Evolutionary conservation across 2,888 invertebrate genomes (phyloP), one percentile per base, ranked within the genome.

Genomic region (Blastobasis lacticolella): DNA sequence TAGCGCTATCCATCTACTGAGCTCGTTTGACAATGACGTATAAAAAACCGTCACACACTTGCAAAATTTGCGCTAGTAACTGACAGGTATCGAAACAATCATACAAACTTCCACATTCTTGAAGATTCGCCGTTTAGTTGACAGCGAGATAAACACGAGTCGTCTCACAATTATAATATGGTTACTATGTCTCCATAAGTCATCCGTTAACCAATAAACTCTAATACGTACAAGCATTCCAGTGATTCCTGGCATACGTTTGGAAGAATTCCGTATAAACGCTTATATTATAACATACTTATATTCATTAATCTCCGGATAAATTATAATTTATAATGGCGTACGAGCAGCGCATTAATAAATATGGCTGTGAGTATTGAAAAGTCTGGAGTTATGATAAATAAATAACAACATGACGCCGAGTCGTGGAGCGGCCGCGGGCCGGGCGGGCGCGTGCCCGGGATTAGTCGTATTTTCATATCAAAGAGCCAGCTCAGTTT

Each of bases 381-480:
- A 81, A 79, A 81, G 74, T 72, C 68, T 59, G 58, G 64, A 75
- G 76, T 78, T 79, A 76, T 75, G 75, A 78, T 76, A 78, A 79
- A 83, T 80, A 82, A 81, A 81, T 76, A 80, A 78, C 72, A 73
- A 77, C 72, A 75, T 71, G 75, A 71, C 69, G 68, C 65, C 62
- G 69, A 68, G 71, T 64, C 74, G 41, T 71, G 68, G 68, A 64
- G 78, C 60, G 69, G 57, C 69, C 62, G 76, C 86, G 85, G 86
- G 87, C 7, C 42, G 7, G 42, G 7, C 57, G 69, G 62, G 76
- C 86, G 85, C 87, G 87, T 87, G 86, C 76, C 82, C 54, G 55
- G 83, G 87, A 85, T 88, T 86, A 85, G 69, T 63, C 68, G 72
- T 73, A 87, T 87, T 88, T 87, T 88, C 85, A 87, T 87, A 86